Conservation (phyloP, 2,888 invertebrate genomes). For the Oegoconia quadripuncta region DNA sequence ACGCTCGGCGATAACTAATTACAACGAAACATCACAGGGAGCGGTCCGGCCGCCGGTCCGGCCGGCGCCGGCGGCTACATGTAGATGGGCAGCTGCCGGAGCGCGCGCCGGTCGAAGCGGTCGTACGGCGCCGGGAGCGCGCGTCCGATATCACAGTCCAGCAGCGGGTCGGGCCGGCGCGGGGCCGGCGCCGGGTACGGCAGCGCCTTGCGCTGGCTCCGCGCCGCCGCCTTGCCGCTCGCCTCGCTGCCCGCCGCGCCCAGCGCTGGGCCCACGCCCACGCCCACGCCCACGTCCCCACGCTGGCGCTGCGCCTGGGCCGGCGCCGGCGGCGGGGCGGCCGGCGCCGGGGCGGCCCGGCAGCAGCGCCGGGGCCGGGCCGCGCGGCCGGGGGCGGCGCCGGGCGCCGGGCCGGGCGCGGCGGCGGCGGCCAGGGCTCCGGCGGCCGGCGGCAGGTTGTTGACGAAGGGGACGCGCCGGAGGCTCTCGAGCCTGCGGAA, state of each 20-base stretch:
- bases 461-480: conserved; percentile 89
- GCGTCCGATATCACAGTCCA: conserved; percentile 71
- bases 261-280: conserved; percentile 21
- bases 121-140: conserved; percentile 66
- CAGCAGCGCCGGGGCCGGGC: conserved; percentile 29
- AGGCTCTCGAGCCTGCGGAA: conserved; percentile 92
- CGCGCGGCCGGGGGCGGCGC: conserved; percentile 10
- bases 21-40: conserved; percentile 69
- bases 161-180: conserved; percentile 34
- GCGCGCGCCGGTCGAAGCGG: conserved; percentile 72
- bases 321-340: conserved; percentile 38
- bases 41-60: conserved; percentile 37
- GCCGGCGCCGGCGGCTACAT: conserved; percentile 58
- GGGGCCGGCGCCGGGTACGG: conserved; percentile 42
- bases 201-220: conserved; percentile 44
- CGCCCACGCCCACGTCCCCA: conserved; percentile 40
- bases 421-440: conserved; percentile 28
- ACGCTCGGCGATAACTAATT: conserved; percentile 53
- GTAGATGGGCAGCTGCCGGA: conserved; percentile 76
- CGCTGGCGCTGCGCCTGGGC: conserved; percentile 44
- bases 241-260: conserved; percentile 39
- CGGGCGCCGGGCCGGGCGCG: conserved; percentile 19
- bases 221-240: conserved; percentile 38
- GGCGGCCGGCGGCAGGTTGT: conserved; percentile 85
- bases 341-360: conserved; percentile 30